Conservation (phyloP, 2,888 invertebrate genomes). For the Mechanitis mazaeus region DNA sequence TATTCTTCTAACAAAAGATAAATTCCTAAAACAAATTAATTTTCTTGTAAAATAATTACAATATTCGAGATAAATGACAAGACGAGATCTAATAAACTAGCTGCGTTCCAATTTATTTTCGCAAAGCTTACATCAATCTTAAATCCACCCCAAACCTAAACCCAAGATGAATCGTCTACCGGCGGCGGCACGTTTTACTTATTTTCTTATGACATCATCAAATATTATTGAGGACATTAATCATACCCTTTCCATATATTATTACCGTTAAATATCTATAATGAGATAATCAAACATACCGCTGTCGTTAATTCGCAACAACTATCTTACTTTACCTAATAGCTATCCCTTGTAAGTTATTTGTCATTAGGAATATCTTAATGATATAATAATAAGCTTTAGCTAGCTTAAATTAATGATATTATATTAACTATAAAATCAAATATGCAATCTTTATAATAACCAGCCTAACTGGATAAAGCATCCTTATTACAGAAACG, state of each 20-base stretch:
- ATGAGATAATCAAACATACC: slow-evolving; percentile 2
- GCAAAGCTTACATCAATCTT: slow-evolving; percentile 9
- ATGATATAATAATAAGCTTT: too few species aligned
- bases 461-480: too few species aligned
- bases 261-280: slow-evolving; percentile 3
- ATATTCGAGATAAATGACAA: not conserved
- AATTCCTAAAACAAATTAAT: too few species aligned
- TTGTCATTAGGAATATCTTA: too few species aligned
- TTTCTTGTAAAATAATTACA: not conserved
- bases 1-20: too few species aligned
- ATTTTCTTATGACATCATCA: not conserved
- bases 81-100: not conserved
- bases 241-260: slow-evolving; percentile 9
- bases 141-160: not conserved
- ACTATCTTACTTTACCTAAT: not conserved
- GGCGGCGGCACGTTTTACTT: slow-evolving; percentile 8
- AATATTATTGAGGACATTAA: slow-evolving; percentile 16
- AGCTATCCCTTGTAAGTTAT: too few species aligned
- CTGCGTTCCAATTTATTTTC: not conserved
- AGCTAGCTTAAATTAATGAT: too few species aligned
- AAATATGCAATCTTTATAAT: too few species aligned
- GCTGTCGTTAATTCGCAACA: not conserved
- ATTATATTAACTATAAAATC: too few species aligned
- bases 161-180: slow-evolving; percentile 17
- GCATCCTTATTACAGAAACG: too few species aligned